A percentile compares a stretch with the other conserved stretches of the same genome.
phyloP scores from a whole-genome alignment of 2,113 vertebrate genomes.

The Ammodytes marinus region DNA sequence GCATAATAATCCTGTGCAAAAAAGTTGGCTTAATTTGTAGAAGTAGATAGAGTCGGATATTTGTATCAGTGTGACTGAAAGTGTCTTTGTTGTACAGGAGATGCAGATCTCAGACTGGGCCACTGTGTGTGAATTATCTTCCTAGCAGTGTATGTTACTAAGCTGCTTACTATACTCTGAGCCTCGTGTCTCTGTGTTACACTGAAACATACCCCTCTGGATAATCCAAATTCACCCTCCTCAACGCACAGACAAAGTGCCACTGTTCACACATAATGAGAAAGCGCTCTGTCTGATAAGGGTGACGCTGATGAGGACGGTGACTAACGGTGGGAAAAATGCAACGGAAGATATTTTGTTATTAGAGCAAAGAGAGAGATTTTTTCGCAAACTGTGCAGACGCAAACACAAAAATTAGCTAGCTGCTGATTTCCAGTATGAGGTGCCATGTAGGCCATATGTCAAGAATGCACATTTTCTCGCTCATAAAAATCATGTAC shows the following conservation, averaged over 20 bases:
- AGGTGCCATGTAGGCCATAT: no score
- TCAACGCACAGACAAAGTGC: constrained; percentile 64
- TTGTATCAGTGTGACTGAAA: constrained; percentile 32
- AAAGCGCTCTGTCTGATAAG: constrained; percentile 50
- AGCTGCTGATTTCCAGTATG: neutral
- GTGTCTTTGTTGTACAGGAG: constrained; percentile 55
- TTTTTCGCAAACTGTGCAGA: constrained; percentile 9
- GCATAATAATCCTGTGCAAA: no score
- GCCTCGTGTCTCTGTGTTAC: constrained; percentile 67
- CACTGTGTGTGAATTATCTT: constrained; percentile 65
- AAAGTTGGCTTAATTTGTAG: no score
- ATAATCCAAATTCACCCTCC: constrained; percentile 77
- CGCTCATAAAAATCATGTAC: no score
- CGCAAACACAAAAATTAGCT: neutral
- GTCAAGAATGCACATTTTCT: no score
- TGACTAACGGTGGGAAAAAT: constrained; percentile 29
- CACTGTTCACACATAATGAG: constrained; percentile 74
- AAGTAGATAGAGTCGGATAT: no score
- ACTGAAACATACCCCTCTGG: constrained; percentile 65
- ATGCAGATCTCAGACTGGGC: constrained; percentile 34
- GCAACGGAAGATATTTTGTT: constrained; percentile 30
- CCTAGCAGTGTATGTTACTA: constrained; percentile 66
- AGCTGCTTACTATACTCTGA: constrained; percentile 70
- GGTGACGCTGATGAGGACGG: constrained; percentile 37
- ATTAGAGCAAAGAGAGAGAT: constrained; percentile 25